Evolutionary conservation across 2,888 invertebrate genomes (phyloP).

Genomic region (Volucella zonaria): DNA sequence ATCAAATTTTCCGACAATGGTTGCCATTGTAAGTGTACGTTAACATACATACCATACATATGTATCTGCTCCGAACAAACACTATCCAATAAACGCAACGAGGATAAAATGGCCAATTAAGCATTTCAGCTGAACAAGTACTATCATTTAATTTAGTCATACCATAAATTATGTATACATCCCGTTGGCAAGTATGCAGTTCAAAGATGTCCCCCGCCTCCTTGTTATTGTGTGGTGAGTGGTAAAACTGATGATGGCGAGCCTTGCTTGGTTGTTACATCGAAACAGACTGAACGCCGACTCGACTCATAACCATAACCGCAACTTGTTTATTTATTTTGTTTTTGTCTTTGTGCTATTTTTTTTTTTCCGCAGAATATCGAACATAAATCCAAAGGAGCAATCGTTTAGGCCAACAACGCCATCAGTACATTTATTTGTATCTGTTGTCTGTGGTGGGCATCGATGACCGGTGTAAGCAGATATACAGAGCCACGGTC

Average conservation of each 20-base stretch:
- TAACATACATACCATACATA: too few species aligned
- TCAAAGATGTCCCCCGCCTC: slow-evolving; percentile 39
- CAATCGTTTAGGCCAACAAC: slow-evolving; percentile 64
- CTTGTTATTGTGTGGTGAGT: background rate
- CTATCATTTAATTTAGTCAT: slow-evolving; percentile 74
- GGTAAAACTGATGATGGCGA: background rate
- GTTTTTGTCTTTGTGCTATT: background rate
- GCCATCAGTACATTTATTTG: slow-evolving; percentile 22
- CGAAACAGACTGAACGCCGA: slow-evolving; percentile 50
- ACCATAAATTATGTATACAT: slow-evolving; percentile 69
- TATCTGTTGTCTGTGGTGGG: slow-evolving; percentile 22
- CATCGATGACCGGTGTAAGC: slow-evolving; percentile 25
- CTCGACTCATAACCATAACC: slow-evolving; percentile 75
- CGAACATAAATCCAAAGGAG: slow-evolving; percentile 62
- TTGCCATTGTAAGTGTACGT: too few species aligned
- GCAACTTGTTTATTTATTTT: slow-evolving; percentile 58
- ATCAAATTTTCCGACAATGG: too few species aligned
- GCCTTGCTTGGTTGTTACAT: slow-evolving; percentile 16
- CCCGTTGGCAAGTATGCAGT: slow-evolving; percentile 64
- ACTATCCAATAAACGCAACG: slow-evolving; percentile 44
- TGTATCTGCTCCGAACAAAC: background rate
- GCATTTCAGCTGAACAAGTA: slow-evolving; percentile 48
- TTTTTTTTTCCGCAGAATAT: background rate
- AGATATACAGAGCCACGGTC: background rate
- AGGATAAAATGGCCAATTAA: slow-evolving; percentile 72